These are phyloP conservation scores for Amiota communis DNA, from an alignment of 2,888 invertebrate genomes.

Conservation along the genomic window DNA sequence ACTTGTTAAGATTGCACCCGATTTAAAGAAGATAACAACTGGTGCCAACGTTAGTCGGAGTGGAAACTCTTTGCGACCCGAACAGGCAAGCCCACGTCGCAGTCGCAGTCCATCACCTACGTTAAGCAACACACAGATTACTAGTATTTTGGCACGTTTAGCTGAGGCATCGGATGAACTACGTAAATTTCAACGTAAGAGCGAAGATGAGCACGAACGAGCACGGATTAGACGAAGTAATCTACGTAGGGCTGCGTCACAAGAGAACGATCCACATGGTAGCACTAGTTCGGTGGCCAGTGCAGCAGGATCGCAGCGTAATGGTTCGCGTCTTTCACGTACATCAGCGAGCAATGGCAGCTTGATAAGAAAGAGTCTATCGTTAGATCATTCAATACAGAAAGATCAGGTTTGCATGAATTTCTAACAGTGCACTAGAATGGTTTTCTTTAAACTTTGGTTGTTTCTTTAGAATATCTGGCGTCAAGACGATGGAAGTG, in stretches of 20 bases:
- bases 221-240: constrained; percentile 73
- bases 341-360: constrained; percentile 74
- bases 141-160: constrained; percentile 76
- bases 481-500: constrained; percentile 88
- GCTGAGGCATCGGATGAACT: constrained; percentile 83
- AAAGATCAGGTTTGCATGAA: constrained; percentile 70
- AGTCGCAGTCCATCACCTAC: constrained; percentile 71
- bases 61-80: constrained; percentile 66
- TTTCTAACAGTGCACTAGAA: not conserved
- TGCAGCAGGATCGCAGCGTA: constrained; percentile 65
- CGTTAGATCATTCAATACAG: constrained; percentile 79
- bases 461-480: constrained; percentile 78
- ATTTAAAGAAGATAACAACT: constrained; percentile 74
- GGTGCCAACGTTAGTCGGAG: constrained; percentile 51
- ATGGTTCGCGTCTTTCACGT: constrained; percentile 66
- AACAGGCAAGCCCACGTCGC: constrained; percentile 55
- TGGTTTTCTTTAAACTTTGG: not conserved
- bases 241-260: constrained; percentile 76
- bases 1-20: constrained; percentile 84
- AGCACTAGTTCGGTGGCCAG: constrained; percentile 69
- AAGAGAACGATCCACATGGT: constrained; percentile 78
- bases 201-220: constrained; percentile 75
- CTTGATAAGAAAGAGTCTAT: constrained; percentile 81
- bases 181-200: constrained; percentile 74
- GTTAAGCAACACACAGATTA: constrained; percentile 64